Evolutionary conservation across 2,888 invertebrate genomes (phyloP).

Genomic region (Girardia tigrina): DNA sequence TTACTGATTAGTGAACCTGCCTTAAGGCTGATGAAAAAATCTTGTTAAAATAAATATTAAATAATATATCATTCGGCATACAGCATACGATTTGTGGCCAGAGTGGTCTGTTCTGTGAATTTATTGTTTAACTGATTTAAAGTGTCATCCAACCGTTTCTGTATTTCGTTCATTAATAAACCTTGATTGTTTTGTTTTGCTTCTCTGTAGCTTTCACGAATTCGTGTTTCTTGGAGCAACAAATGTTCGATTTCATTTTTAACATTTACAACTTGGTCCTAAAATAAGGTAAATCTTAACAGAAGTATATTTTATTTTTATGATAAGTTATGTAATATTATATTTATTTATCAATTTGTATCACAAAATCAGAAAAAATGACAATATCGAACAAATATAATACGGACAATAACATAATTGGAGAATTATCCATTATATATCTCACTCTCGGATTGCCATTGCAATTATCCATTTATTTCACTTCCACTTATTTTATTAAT

Average conservation of each 20-base stretch:
- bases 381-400: too few species aligned
- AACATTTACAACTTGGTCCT: not conserved
- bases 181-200: constrained; percentile 14
- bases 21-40: not conserved
- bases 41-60: not conserved
- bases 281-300: too few species aligned
- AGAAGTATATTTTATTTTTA: too few species aligned
- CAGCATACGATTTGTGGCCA: constrained; percentile 12
- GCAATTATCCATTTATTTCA: too few species aligned
- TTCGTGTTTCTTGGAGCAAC: not conserved
- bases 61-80: not conserved
- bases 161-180: constrained; percentile 13
- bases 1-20: not conserved
- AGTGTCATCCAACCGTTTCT: constrained; percentile 11
- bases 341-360: too few species aligned
- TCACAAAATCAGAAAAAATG: too few species aligned
- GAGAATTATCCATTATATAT: too few species aligned
- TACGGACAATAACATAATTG: too few species aligned
- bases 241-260: constrained; percentile 9
- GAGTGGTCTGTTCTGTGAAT: constrained; percentile 5
- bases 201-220: not conserved
- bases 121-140: constrained; percentile 1
- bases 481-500: too few species aligned
- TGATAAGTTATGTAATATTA: too few species aligned
- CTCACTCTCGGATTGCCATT: too few species aligned